These are phyloP conservation scores for Notolabrus celidotus DNA, from an alignment of 2,797 vertebrate species.

Conservation along the genomic window DNA sequence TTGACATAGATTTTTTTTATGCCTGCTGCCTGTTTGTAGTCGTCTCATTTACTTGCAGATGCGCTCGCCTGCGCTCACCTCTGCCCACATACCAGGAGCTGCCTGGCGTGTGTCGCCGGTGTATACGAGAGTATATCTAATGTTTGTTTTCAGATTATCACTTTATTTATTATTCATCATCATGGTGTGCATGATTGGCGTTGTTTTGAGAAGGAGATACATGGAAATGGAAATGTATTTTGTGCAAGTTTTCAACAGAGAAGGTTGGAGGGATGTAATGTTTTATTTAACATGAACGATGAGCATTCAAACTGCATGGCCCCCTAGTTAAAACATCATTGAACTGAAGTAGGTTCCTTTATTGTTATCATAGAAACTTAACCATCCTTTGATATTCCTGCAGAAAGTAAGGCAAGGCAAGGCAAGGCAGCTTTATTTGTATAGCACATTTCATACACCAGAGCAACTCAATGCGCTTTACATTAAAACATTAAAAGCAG, in stretches of 20 bases:
- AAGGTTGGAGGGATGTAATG: slow-evolving; percentile 5
- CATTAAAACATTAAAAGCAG: no score
- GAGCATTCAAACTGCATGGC: slow-evolving; percentile 1
- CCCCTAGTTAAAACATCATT: slow-evolving; percentile 8
- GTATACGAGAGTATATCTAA: slow-evolving; percentile 1
- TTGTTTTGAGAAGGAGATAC: neutral
- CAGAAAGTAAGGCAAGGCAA: no score
- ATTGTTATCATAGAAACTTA: slow-evolving; percentile 14
- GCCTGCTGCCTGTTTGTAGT: slow-evolving; percentile 36
- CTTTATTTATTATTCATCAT: neutral
- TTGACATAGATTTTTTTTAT: slow-evolving; percentile 21
- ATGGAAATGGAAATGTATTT: neutral
- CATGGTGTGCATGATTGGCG: neutral
- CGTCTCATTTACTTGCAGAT: slow-evolving; percentile 67
- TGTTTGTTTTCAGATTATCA: slow-evolving; percentile 22
- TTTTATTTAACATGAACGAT: slow-evolving; percentile 33
- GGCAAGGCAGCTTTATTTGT: no score
- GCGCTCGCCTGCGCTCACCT: slow-evolving; percentile 59
- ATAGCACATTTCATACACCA: no score
- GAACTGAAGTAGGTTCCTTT: slow-evolving; percentile 5
- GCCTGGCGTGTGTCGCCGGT: slow-evolving; percentile 14
- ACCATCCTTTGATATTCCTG: slow-evolving; percentile 1
- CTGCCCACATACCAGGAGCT: slow-evolving; percentile 37
- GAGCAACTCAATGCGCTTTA: no score
- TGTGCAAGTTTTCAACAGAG: slow-evolving; percentile 2